Conservation (phyloP, 2,113 vertebrate species). For the Acrocephalus kingi region DNA sequence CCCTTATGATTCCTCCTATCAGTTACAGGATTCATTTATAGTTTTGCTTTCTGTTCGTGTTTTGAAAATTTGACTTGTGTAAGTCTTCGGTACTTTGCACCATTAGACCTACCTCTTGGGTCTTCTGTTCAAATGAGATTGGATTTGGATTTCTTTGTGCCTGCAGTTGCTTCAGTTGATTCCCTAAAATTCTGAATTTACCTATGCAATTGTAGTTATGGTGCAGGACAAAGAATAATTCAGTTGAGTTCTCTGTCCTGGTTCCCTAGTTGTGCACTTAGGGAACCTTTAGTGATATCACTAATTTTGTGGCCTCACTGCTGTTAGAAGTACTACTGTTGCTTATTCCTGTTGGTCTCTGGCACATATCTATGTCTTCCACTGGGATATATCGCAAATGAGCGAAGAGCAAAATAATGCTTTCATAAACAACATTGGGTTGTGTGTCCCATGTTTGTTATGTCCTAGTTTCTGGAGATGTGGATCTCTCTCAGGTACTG, state of each 20-base stretch:
- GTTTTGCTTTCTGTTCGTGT: not conserved
- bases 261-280: not conserved
- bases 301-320: not conserved
- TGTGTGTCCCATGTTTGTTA: not conserved
- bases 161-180: not conserved
- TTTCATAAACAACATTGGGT: not conserved
- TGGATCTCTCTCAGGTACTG: not conserved
- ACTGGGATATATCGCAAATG: not conserved
- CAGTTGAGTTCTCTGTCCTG: not conserved
- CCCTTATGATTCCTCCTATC: not conserved
- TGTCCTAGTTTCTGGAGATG: not conserved
- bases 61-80: not conserved
- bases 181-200: not conserved
- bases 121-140: not conserved
- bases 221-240: not conserved
- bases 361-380: not conserved
- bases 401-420: not conserved
- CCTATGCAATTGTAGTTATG: not conserved
- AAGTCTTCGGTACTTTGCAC: not conserved
- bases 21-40: not conserved
- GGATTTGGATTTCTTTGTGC: not conserved
- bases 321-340: not conserved
- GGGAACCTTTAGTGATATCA: not conserved
- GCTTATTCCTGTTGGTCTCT: not conserved
- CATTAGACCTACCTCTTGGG: not conserved